Conservation (phyloP, 2,888 invertebrate species). For the Crematogaster levior region DNA sequence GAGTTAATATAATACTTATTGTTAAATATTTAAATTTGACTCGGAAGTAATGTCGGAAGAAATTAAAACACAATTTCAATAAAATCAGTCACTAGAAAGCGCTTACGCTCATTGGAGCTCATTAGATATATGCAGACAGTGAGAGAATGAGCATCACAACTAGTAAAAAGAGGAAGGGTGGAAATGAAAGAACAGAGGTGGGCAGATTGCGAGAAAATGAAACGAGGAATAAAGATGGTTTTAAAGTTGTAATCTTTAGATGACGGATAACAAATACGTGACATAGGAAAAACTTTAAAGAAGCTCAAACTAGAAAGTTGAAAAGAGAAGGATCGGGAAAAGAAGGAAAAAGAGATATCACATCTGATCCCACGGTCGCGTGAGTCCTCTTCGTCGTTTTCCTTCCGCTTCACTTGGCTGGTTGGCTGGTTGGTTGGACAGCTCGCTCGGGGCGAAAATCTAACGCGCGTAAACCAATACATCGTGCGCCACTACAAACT, state of each 20-base stretch:
- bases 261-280: conserved; percentile 16
- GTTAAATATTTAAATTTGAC: background rate
- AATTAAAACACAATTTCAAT: background rate
- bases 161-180: background rate
- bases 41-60: background rate
- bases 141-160: background rate
- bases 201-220: background rate
- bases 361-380: conserved; percentile 71
- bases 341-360: conserved; percentile 66
- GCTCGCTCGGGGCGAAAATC: conserved; percentile 73
- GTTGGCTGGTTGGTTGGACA: conserved; percentile 61
- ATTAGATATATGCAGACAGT: background rate
- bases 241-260: conserved; percentile 57
- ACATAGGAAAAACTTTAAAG: background rate
- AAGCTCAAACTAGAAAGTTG: background rate
- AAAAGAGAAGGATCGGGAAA: background rate
- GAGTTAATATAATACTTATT: background rate
- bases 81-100: background rate
- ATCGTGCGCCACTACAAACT: conserved; percentile 60
- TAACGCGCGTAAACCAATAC: conserved; percentile 70
- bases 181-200: conserved; percentile 17
- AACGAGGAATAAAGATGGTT: conserved; percentile 56
- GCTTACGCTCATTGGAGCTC: background rate
- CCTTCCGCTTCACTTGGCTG: conserved; percentile 53
- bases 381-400: conserved; percentile 55